Percentiles rank a stretch among this genome's conserved stretches.
Evolutionary conservation across 2,113 vertebrate species (phyloP).

Genomic region (Ophthalmolycus amberensis): DNA sequence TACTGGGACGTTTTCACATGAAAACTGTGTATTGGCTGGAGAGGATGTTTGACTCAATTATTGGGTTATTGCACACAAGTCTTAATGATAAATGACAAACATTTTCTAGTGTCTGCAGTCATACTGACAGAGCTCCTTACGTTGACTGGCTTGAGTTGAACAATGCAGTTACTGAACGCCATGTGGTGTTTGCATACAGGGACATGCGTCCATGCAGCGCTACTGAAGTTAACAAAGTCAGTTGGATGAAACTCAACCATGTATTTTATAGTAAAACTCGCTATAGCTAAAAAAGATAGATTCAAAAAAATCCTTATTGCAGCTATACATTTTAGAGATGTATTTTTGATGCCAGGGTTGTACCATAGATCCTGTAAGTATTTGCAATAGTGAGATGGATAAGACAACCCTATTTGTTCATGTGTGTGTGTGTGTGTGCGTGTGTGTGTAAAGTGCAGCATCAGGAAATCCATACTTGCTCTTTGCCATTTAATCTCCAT

Average conservation of each 20-base stretch:
- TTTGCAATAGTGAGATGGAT: conserved; percentile 29
- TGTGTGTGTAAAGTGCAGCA: conserved; percentile 20
- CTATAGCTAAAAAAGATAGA: not conserved
- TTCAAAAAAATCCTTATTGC: not conserved
- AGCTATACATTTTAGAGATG: conserved; percentile 16
- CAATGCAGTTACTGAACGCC: not conserved
- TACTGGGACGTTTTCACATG: not conserved
- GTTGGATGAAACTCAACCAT: not conserved
- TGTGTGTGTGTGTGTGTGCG: not conserved
- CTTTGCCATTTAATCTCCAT: conserved; percentile 60
- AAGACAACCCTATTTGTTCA: not conserved
- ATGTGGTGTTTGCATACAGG: not conserved
- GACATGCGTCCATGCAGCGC: not conserved
- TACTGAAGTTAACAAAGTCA: not conserved
- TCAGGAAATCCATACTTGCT: conserved; percentile 14
- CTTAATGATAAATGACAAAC: not conserved
- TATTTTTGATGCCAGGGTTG: conserved; percentile 25
- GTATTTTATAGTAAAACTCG: not conserved
- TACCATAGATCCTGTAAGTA: conserved; percentile 6
- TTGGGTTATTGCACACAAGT: not conserved
- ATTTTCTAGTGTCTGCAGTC: not conserved
- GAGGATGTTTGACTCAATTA: not conserved
- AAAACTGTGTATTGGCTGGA: not conserved
- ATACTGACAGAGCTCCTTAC: not conserved
- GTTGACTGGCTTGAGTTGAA: not conserved